Conservation (phyloP, 1,140 invertebrate species). For the Tetramorium alpestre region DNA sequence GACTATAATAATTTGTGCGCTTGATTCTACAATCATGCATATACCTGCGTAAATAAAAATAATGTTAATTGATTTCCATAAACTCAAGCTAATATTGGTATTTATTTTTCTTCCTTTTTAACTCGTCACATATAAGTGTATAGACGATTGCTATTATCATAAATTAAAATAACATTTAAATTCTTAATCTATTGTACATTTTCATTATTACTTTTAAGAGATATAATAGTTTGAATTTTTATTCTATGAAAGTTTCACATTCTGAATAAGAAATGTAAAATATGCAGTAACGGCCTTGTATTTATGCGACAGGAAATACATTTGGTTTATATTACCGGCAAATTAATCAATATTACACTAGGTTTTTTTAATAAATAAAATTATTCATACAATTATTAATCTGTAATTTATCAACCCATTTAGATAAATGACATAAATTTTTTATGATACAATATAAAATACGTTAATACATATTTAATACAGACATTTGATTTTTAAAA, state of each 20-base stretch:
- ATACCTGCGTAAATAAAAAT: neutral
- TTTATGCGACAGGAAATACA: neutral
- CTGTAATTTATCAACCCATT: neutral
- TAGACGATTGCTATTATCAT: neutral
- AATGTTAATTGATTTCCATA: neutral
- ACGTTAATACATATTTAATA: neutral
- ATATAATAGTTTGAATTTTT: neutral
- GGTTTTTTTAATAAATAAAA: neutral
- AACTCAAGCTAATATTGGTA: neutral
- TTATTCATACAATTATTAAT: neutral
- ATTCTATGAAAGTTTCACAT: neutral
- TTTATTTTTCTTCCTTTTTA: neutral
- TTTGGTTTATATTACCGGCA: neutral
- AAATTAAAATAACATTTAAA: neutral
- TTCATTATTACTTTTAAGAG: neutral
- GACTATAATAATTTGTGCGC: neutral
- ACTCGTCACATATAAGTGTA: neutral
- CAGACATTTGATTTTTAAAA: neutral
- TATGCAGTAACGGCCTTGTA: neutral
- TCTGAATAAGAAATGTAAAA: neutral
- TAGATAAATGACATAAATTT: neutral
- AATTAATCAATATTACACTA: neutral
- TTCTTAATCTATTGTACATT: neutral
- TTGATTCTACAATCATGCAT: neutral
- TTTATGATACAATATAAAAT: neutral